Conservation (phyloP, 1,140 invertebrate species). For the Dufourea novaeangliae region DNA sequence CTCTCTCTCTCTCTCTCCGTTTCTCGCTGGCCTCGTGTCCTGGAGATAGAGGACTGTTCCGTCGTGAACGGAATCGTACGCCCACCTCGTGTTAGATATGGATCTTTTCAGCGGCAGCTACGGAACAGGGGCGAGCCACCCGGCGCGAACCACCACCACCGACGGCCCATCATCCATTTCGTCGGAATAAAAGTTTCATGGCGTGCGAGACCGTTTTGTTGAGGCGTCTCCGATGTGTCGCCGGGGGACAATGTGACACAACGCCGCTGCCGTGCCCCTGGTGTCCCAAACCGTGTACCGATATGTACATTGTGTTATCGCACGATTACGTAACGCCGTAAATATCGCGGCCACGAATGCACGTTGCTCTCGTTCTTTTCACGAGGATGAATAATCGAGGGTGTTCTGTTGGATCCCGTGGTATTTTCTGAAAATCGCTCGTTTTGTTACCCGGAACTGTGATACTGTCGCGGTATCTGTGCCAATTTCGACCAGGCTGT, state of each 20-base stretch:
- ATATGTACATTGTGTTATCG: conserved; percentile 7
- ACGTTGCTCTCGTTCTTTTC: too few species aligned
- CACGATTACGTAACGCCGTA: conserved; percentile 19
- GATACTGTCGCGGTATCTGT: too few species aligned
- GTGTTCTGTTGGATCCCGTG: neutral
- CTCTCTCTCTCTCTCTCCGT: neutral
- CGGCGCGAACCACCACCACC: conserved; percentile 47
- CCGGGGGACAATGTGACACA: conserved; percentile 49
- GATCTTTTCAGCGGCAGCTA: conserved; percentile 48
- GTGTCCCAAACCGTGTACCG: neutral
- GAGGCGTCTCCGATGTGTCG: conserved; percentile 52
- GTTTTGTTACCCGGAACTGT: too few species aligned
- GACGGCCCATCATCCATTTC: conserved; percentile 56
- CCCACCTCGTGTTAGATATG: conserved; percentile 64
- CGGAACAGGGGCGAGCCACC: conserved; percentile 57
- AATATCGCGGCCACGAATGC: neutral
- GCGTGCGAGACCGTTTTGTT: conserved; percentile 48
- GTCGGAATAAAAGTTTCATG: conserved; percentile 52
- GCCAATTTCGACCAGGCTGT: too few species aligned
- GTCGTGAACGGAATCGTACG: conserved; percentile 45
- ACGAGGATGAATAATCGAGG: neutral
- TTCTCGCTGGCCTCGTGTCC: conserved; percentile 5
- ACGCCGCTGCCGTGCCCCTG: conserved; percentile 8
- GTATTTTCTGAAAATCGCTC: neutral
- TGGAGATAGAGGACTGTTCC: conserved; percentile 24